These are phyloP conservation scores for Pantherophis guttatus DNA, from an alignment of 2,113 vertebrate genomes.

Conservation along the genomic window DNA sequence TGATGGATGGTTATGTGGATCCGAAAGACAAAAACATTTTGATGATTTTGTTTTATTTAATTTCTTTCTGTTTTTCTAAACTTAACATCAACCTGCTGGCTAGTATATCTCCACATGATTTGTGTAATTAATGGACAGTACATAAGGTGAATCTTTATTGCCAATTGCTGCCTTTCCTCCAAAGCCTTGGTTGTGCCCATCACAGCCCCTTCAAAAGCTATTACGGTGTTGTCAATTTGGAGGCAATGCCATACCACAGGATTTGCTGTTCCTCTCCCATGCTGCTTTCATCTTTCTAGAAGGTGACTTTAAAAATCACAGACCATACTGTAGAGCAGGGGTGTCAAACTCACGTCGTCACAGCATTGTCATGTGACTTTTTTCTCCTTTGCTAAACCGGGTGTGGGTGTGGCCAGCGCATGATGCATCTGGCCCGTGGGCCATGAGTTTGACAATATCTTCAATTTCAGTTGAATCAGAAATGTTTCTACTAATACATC, in stretches of 20 bases:
- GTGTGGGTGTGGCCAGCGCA: no score
- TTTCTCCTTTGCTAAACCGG: no score
- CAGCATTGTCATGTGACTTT: no score
- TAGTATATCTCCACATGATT: not conserved
- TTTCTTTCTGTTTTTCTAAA: slow-evolving; percentile 7
- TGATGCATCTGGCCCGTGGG: no score
- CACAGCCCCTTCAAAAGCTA: not conserved
- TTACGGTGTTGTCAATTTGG: not conserved
- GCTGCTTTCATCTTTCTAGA: not conserved
- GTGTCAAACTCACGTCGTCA: no score
- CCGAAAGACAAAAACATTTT: not conserved
- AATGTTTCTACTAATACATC: no score
- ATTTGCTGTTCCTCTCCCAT: not conserved
- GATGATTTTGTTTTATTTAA: not conserved
- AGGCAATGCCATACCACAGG: not conserved
- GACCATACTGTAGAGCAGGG: not conserved
- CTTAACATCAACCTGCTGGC: not conserved
- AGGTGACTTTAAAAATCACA: not conserved
- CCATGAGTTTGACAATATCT: not conserved
- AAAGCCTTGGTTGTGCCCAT: not conserved
- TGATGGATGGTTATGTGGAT: not conserved
- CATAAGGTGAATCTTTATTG: not conserved
- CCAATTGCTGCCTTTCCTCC: not conserved
- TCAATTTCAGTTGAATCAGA: not conserved
- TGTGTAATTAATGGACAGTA: not conserved